Conservation (phyloP, 2,113 vertebrate genomes). For the Gobio gobio region DNA sequence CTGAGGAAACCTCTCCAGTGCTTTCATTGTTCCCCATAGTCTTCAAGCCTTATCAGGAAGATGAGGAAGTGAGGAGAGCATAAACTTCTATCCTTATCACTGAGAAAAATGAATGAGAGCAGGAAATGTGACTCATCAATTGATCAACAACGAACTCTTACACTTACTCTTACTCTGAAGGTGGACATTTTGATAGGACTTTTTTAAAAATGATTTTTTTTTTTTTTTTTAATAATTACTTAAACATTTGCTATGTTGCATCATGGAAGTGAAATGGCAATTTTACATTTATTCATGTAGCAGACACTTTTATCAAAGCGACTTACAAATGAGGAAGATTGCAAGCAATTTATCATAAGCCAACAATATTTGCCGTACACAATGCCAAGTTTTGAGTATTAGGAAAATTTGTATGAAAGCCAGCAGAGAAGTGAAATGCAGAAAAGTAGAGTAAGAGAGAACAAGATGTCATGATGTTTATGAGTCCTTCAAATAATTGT, state of each 20-base stretch:
- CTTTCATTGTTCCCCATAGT: slow-evolving; percentile 47
- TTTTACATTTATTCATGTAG: neutral
- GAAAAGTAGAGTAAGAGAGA: neutral
- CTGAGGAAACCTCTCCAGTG: slow-evolving; percentile 46
- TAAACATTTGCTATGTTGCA: neutral
- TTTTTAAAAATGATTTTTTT: neutral
- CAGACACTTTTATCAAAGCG: neutral
- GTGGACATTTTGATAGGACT: neutral
- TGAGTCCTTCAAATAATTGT: neutral
- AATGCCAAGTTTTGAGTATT: neutral
- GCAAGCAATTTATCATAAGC: neutral
- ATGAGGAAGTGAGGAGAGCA: slow-evolving; percentile 25
- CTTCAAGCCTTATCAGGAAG: slow-evolving; percentile 47
- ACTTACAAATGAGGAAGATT: neutral
- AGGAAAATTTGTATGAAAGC: neutral
- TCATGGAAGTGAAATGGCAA: neutral
- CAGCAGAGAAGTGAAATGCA: neutral
- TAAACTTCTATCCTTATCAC: slow-evolving; percentile 42
- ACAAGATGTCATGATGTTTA: neutral
- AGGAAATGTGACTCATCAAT: slow-evolving; percentile 13
- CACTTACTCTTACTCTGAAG: neutral
- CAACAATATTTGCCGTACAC: neutral
- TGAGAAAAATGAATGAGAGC: slow-evolving; percentile 21
- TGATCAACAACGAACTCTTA: neutral
- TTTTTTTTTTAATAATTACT: neutral